Conservation (phyloP, 2,888 invertebrate species). For the Acanthococcus lagerstroemiae region DNA sequence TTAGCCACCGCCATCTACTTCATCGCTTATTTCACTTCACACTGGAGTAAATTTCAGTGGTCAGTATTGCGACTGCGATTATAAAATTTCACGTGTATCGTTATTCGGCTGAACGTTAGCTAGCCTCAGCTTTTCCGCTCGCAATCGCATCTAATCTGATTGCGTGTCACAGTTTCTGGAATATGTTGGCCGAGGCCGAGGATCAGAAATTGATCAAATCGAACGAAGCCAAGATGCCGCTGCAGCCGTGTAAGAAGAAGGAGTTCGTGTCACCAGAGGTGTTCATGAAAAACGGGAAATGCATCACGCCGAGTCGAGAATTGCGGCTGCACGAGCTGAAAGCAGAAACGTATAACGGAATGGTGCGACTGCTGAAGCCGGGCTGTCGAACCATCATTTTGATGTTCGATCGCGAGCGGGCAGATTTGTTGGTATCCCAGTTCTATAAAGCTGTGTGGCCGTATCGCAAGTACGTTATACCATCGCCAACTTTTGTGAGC, state of each 20-base stretch:
- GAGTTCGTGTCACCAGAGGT: constrained; percentile 10
- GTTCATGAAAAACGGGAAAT: constrained; percentile 23
- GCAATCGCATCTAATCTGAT: too few species aligned
- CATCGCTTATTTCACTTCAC: constrained; percentile 9
- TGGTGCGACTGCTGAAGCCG: constrained; percentile 83
- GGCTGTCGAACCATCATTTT: constrained; percentile 89
- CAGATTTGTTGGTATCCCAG: constrained; percentile 73
- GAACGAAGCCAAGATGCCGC: constrained; percentile 16
- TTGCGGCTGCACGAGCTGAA: constrained; percentile 80
- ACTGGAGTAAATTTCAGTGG: constrained; percentile 21
- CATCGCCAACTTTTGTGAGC: too few species aligned
- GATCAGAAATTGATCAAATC: constrained; percentile 10
- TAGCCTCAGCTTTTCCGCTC: too few species aligned
- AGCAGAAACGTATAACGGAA: constrained; percentile 89
- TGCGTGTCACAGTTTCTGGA: constrained; percentile 6
- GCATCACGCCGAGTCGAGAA: constrained; percentile 43
- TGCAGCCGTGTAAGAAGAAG: constrained; percentile 13
- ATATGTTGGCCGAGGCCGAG: not conserved
- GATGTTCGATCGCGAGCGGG: constrained; percentile 78
- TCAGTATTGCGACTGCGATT: too few species aligned
- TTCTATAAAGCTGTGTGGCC: constrained; percentile 94
- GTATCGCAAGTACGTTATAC: constrained; percentile 78
- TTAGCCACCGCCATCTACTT: constrained; percentile 12
- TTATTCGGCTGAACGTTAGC: too few species aligned
- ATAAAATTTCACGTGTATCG: too few species aligned